Conservation (phyloP, 64 coral and sea anemone genomes). For the Pocillopora verrucosa region DNA sequence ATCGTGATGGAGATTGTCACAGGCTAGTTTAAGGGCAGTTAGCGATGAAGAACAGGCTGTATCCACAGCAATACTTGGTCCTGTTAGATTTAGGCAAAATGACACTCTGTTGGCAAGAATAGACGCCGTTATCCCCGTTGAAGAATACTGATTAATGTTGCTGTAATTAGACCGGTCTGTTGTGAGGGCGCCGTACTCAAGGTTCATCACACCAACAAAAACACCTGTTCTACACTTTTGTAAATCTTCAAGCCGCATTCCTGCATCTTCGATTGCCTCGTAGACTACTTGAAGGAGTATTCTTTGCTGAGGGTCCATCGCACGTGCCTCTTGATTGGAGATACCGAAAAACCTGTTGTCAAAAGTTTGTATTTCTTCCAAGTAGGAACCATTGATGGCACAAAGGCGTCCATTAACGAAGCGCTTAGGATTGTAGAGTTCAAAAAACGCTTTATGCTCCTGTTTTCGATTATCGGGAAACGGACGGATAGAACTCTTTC, state of each 20-base stretch:
- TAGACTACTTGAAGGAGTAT: conserved; percentile 66
- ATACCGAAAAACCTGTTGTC: conserved; percentile 68
- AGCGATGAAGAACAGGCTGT: conserved; percentile 82
- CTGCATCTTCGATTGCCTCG: conserved; percentile 63
- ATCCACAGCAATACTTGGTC: conserved; percentile 69
- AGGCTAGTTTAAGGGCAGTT: conserved; percentile 65
- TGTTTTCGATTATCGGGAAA: conserved; percentile 57
- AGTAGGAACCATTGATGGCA: conserved; percentile 51
- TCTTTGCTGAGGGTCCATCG: conserved; percentile 77
- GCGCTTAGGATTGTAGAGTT: conserved; percentile 49
- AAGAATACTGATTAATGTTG: conserved; percentile 42
- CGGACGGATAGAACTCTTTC: conserved; percentile 23
- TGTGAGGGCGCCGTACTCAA: conserved; percentile 29
- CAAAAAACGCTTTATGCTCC: conserved; percentile 3
- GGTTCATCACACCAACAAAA: conserved; percentile 76
- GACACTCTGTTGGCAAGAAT: conserved; percentile 48
- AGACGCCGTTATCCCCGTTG: conserved; percentile 4
- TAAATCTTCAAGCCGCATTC: conserved; percentile 48
- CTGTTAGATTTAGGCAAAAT: conserved; percentile 44
- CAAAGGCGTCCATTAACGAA: conserved; percentile 61
- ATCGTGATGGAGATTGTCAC: conserved; percentile 41
- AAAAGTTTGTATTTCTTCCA: conserved; percentile 64
- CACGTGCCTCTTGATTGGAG: conserved; percentile 57
- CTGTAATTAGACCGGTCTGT: not conserved
- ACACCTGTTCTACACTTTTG: conserved; percentile 66